Conservation (phyloP, 1,140 invertebrate genomes). For the Thaumetopoea pityocampa region DNA sequence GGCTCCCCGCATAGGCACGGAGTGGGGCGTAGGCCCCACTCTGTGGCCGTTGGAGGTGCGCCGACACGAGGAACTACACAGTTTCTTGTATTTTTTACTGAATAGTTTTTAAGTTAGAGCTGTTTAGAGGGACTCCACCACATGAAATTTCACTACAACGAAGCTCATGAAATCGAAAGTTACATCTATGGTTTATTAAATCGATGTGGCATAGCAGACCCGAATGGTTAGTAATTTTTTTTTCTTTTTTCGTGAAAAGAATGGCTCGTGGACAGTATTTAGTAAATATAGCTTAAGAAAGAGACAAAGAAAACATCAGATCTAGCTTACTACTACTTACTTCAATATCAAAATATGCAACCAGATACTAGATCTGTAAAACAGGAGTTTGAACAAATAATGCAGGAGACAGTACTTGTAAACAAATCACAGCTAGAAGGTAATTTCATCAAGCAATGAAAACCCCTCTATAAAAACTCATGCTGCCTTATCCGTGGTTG, state of each 20-base stretch:
- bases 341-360: too few species aligned
- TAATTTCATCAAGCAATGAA: slow-evolving; percentile 1
- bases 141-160: not conserved
- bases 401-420: too few species aligned
- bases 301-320: slow-evolving; percentile 2
- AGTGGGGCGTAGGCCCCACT: too few species aligned
- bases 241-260: not conserved
- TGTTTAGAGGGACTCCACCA: not conserved
- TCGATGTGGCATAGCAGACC: not conserved
- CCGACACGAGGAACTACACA: not conserved
- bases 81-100: slow-evolving; percentile 3
- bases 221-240: not conserved
- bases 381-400: too few species aligned
- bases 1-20: too few species aligned
- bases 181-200: not conserved
- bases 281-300: slow-evolving; percentile 4
- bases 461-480: not conserved
- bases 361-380: too few species aligned
- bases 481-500: too few species aligned
- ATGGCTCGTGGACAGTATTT: slow-evolving; percentile 2
- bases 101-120: not conserved
- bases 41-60: too few species aligned
- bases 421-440: not conserved
- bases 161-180: not conserved
- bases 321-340: not conserved